These are phyloP conservation scores for Psilopsiagon aymara DNA, from an alignment of 2,113 vertebrate species.

Conservation along the genomic window DNA sequence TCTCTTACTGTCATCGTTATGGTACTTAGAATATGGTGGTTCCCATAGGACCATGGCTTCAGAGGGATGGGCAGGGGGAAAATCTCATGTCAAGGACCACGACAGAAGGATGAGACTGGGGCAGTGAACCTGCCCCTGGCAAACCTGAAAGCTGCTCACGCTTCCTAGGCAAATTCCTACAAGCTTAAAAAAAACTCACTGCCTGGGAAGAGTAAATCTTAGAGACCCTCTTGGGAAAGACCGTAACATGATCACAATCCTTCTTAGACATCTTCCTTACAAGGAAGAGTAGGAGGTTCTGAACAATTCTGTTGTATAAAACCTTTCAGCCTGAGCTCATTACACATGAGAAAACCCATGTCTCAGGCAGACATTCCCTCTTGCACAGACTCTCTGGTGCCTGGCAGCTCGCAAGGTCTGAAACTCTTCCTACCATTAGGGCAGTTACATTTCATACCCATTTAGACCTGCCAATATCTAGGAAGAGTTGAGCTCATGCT, in stretches of 20 bases:
- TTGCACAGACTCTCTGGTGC: background rate
- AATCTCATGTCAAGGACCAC: background rate
- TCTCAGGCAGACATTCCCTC: background rate
- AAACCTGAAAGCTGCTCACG: background rate
- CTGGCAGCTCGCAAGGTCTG: background rate
- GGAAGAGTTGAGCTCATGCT: background rate
- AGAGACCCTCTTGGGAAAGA: background rate
- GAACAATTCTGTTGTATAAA: background rate
- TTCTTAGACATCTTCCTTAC: background rate
- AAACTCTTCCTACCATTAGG: background rate
- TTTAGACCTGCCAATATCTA: background rate
- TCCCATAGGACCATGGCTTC: background rate
- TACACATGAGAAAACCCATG: background rate
- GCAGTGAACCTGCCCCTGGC: background rate
- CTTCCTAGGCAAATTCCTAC: background rate
- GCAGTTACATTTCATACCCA: accelerated
- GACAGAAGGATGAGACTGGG: background rate
- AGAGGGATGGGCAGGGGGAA: background rate
- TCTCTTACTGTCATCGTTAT: background rate
- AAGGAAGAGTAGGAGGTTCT: background rate
- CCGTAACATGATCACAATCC: background rate
- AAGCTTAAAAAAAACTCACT: background rate
- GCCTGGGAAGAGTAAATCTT: background rate
- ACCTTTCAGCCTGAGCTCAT: background rate
- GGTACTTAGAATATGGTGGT: no score